These are phyloP conservation scores for Drosophila nigromelanica DNA, from an alignment of 1,140 invertebrate species.

Conservation along the genomic window DNA sequence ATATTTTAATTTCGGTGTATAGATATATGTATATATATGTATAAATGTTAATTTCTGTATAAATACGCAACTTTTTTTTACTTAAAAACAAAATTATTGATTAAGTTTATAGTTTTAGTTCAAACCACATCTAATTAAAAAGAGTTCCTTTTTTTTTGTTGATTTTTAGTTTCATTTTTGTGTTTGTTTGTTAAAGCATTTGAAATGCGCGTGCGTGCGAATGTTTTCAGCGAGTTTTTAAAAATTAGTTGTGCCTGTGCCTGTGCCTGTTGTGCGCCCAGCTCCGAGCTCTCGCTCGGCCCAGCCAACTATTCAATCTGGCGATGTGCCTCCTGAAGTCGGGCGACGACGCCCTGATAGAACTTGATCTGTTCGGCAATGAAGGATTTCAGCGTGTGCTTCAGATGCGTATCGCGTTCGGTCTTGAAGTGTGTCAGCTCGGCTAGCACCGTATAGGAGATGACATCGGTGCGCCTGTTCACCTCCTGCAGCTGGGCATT, in stretches of 20 bases:
- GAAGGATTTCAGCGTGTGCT: conserved; percentile 93
- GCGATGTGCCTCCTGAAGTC: conserved; percentile 86
- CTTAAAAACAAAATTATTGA: conserved; percentile 65
- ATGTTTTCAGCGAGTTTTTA: conserved; percentile 65
- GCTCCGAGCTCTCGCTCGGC: too few species aligned
- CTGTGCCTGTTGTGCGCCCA: conserved; percentile 56
- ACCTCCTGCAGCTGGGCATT: conserved; percentile 91
- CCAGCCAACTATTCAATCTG: conserved; percentile 83
- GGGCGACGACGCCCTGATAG: conserved; percentile 92
- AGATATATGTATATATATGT: conserved; percentile 56
- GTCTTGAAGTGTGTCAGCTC: conserved; percentile 97
- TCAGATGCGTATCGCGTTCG: conserved; percentile 94
- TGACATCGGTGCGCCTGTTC: conserved; percentile 92
- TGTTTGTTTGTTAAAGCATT: conserved; percentile 61
- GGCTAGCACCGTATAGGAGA: conserved; percentile 95
- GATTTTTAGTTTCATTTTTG: conserved; percentile 8
- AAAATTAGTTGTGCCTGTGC: conserved; percentile 39
- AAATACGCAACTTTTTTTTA: conserved; percentile 72
- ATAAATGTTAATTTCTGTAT: conserved; percentile 63
- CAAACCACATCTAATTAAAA: conserved; percentile 53
- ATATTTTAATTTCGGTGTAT: conserved; percentile 69
- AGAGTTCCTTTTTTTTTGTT: conserved; percentile 8
- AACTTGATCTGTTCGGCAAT: conserved; percentile 95
- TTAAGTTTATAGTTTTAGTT: conserved; percentile 61
- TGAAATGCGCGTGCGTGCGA: conserved; percentile 73